These are phyloP conservation scores for Calephelis virginiensis DNA, from an alignment of 1,140 invertebrate species.

Conservation along the genomic window DNA sequence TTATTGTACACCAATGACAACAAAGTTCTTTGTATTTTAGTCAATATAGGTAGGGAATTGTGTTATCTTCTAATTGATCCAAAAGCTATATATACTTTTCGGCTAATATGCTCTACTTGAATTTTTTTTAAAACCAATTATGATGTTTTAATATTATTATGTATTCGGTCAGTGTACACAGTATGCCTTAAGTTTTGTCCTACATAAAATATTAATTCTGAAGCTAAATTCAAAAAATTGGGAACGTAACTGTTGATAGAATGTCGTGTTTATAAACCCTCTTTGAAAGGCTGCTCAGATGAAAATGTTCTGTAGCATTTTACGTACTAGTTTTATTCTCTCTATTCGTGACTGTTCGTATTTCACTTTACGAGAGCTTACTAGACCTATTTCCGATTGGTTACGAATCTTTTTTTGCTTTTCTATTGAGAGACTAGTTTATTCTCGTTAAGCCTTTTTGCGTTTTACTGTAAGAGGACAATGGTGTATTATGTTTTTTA, in stretches of 20 bases:
- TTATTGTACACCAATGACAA: too few species aligned
- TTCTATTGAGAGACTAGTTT: conserved; percentile 3
- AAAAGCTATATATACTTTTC: too few species aligned
- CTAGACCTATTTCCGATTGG: conserved; percentile 18
- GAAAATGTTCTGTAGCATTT: conserved; percentile 12
- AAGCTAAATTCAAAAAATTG: conserved; percentile 13
- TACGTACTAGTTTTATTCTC: conserved; percentile 12
- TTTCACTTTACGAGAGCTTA: conserved; percentile 17
- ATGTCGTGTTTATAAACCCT: conserved; percentile 2
- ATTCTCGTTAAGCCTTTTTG: conserved; percentile 6
- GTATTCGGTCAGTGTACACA: too few species aligned
- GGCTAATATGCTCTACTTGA: too few species aligned
- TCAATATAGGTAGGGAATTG: too few species aligned
- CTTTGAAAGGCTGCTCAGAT: conserved; percentile 14
- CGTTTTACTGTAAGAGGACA: neutral
- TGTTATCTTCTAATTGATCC: too few species aligned
- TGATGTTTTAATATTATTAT: too few species aligned
- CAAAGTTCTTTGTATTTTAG: too few species aligned
- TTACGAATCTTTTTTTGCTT: conserved; percentile 16
- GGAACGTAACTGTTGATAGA: conserved; percentile 16
- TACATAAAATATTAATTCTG: too few species aligned
- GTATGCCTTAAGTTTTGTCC: too few species aligned
- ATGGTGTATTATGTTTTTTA: too few species aligned
- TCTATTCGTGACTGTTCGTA: conserved; percentile 12
- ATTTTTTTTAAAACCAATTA: too few species aligned